These are phyloP conservation scores for Dryocosmus kuriphilus DNA, from an alignment of 2,888 invertebrate genomes.

Conservation along the genomic window DNA sequence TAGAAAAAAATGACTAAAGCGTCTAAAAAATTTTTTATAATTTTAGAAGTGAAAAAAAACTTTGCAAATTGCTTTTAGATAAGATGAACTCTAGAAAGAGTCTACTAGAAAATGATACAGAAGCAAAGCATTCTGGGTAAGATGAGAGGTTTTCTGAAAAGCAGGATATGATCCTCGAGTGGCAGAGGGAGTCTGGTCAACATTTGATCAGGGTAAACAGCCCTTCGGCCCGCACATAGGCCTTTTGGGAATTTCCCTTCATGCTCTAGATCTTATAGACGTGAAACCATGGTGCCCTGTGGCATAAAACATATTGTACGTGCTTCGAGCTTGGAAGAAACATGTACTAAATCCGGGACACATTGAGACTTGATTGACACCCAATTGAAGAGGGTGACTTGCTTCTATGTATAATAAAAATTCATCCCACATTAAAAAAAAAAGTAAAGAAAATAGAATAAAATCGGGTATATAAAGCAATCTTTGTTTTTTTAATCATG, in stretches of 20 bases:
- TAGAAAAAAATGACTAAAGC: too few relatives aligned
- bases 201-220: constrained; percentile 72
- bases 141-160: constrained; percentile 52
- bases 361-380: constrained; percentile 34
- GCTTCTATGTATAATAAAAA: background rate
- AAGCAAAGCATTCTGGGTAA: constrained; percentile 13
- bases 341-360: constrained; percentile 48
- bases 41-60: too few relatives aligned
- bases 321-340: constrained; percentile 47
- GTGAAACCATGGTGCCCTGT: constrained; percentile 51
- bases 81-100: background rate
- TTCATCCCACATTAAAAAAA: background rate
- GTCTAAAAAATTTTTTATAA: too few relatives aligned
- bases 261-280: constrained; percentile 54
- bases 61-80: background rate
- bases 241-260: constrained; percentile 59
- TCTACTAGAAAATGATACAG: constrained; percentile 11
- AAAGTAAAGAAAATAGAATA: background rate
- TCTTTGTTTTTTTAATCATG: too few relatives aligned
- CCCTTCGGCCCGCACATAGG: constrained; percentile 57
- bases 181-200: constrained; percentile 68
- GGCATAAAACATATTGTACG: constrained; percentile 66
- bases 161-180: constrained; percentile 67
- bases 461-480: background rate
- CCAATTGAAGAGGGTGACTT: constrained; percentile 3